Conservation (phyloP, 2,113 vertebrate genomes). For the Hucho hucho region DNA sequence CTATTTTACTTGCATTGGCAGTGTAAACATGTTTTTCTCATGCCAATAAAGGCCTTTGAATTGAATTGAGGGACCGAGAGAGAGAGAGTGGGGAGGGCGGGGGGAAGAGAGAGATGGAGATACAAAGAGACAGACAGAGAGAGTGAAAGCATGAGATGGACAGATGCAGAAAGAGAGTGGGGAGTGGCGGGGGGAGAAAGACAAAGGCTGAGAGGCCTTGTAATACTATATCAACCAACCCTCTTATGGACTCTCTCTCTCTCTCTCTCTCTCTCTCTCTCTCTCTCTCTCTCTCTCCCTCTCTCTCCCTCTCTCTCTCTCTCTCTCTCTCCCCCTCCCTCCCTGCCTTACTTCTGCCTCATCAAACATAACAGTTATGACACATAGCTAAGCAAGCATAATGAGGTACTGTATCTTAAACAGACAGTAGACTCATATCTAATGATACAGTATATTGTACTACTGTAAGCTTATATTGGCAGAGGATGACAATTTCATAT, state of each 20-base stretch:
- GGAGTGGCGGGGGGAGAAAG: background rate
- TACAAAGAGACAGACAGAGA: conserved; percentile 3
- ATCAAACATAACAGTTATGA: conserved; percentile 44
- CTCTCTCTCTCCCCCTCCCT: fast-evolving
- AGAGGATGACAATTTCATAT: too few species aligned
- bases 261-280: too few species aligned
- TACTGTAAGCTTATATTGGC: background rate
- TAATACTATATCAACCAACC: too few species aligned
- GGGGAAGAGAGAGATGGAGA: background rate
- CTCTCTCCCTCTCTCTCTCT: too few species aligned
- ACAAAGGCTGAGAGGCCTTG: background rate
- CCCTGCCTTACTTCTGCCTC: conserved; percentile 18
- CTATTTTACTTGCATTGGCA: too few species aligned
- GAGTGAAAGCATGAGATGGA: background rate
- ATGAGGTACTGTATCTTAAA: background rate
- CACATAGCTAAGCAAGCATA: conserved; percentile 27
- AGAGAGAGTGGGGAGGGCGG: too few species aligned
- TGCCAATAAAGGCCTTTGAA: too few species aligned
- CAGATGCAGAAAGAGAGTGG: background rate
- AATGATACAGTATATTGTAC: background rate
- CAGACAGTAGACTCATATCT: background rate
- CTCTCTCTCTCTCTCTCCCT: too few species aligned
- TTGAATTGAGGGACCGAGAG: too few species aligned
- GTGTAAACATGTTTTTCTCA: too few species aligned
- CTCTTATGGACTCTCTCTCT: too few species aligned